Evolutionary conservation across 2,888 invertebrate genomes (phyloP), one percentile per base, ranked within the genome.

Genomic region (Actias luna): DNA sequence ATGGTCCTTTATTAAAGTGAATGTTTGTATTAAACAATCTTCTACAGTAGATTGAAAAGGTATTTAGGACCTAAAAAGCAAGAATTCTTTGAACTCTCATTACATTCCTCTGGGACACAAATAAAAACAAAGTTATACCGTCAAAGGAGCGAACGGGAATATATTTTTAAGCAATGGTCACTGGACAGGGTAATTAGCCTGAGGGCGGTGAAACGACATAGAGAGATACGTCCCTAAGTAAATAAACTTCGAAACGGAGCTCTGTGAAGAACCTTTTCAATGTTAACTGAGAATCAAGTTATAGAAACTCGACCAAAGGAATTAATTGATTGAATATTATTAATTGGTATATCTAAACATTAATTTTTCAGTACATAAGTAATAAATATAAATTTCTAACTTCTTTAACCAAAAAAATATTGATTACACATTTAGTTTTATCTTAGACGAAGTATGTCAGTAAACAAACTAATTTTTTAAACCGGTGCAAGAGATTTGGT

Each of bases 161-260:
- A 39, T 61, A 61, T 61, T 55, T 61, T 61, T 61, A 39, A 55
- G 31, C 12, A 22, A 35, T n/a, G 12, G 39, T 55, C 16, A 55
- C 36, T 39, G 36, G 55, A 36, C 42, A 33, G 33, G 31, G 62
- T 46, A 62, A 60, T 60, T 60, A 63, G 63, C 57, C 60, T 57
- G 57, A 25, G 25, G 46, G 22, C 46, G 63, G 33, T 22, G 57
- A 35, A 10, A 22, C 55, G 52, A n/a, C 57, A 63, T 46, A 60
- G 57, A 63, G 33, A 36, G 25, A 42, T 29, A 31, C 42, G 58
- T 29, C 36, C 58, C 63, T 57, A 60, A 60, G 46, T 57, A 63
- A 63, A 63, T 60, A 63, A 60, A 63, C 63, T 63, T 63, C 25
- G 33, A 60, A 60, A 39, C 31, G 31, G n/a, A 29, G 52, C 58